Conservation (phyloP, 2,888 invertebrate species). For the Drosophila mettleri region DNA sequence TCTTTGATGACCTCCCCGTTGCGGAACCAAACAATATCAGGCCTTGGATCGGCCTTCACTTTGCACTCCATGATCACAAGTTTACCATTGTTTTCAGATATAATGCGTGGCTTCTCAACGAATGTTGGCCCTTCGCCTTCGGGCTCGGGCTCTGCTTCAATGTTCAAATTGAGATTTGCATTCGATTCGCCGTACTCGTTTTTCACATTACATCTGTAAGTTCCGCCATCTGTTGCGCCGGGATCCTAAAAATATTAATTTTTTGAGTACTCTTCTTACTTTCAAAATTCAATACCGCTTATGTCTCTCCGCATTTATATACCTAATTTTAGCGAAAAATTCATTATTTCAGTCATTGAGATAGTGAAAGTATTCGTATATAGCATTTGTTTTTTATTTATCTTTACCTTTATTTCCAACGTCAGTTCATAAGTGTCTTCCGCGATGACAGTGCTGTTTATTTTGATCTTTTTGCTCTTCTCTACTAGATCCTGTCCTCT, state of each 20-base stretch:
- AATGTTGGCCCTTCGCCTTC: slow-evolving; percentile 98
- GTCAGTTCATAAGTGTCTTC: slow-evolving; percentile 95
- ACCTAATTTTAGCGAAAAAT: too few species aligned
- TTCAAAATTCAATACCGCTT: too few species aligned
- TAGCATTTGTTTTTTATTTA: not conserved
- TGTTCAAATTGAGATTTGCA: slow-evolving; percentile 97
- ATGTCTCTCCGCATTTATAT: too few species aligned
- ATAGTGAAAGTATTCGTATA: too few species aligned
- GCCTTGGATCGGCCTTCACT: slow-evolving; percentile 93
- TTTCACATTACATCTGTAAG: slow-evolving; percentile 96
- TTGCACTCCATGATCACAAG: slow-evolving; percentile 95
- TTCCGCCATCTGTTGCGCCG: slow-evolving; percentile 92
- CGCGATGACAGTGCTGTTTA: slow-evolving; percentile 90
- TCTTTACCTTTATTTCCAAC: slow-evolving; percentile 89
- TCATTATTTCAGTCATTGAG: too few species aligned
- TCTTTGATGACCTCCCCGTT: slow-evolving; percentile 92
- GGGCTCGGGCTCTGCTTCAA: slow-evolving; percentile 97
- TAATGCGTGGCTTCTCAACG: slow-evolving; percentile 94
- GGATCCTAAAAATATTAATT: slow-evolving; percentile 88
- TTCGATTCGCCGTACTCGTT: slow-evolving; percentile 98
- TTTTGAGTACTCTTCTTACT: too few species aligned
- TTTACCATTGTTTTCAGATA: slow-evolving; percentile 93
- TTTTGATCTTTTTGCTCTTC: slow-evolving; percentile 93
- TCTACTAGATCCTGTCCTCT: slow-evolving; percentile 94
- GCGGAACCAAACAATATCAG: slow-evolving; percentile 93